Evolutionary conservation across 2,888 invertebrate genomes (phyloP), one percentile per base, ranked within the genome.

Genomic region (Agrenia bidenticulata): DNA sequence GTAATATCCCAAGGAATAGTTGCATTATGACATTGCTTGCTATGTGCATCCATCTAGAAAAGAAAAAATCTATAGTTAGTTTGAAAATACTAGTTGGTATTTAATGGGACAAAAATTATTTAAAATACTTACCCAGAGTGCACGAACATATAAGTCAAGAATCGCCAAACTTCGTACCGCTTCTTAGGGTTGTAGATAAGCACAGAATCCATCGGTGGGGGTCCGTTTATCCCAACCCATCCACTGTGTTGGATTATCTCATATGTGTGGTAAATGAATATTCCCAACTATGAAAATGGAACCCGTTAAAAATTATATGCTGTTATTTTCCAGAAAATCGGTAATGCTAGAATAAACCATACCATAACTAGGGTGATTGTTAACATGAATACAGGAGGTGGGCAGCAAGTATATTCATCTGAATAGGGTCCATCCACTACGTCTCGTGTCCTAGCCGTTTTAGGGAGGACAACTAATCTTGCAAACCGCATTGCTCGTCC

Each of bases 61-160:
- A 42, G 17, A 9, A 49, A 15, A 15, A 49, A 49, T 17, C 7
- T 11, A 49, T 7, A 49, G 7, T 49, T 49, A 15, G 17, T 49
- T 49, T 9, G 49, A 19, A n/a, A 11, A 7, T 49, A 37, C 9
- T 19, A n/a, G 11, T 45, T 41, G 24, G 45, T 39, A 39, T 23
- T 53, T 11, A 63, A 39, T 45, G n/a, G 39, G 7, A 39, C 15
- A 9, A 45, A 45, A 45, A 9, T 17, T 23, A 27, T 32, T 32
- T 7, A 32, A 32, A 32, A 57, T 17, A 78, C 86, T 83, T 79
- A 90, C 89, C 94, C 94, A 69, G 93, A 89, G 81, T 97, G 97
- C 24, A 97, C 92, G 79, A 97, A 88, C 94, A 96, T 96, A 79
- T 99, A 99, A 0, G 92, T 90, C 55, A 95, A 77, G 80, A 88